Evolutionary conservation across 2,113 vertebrate genomes (phyloP).

Genomic region (Hystrix cristata): DNA sequence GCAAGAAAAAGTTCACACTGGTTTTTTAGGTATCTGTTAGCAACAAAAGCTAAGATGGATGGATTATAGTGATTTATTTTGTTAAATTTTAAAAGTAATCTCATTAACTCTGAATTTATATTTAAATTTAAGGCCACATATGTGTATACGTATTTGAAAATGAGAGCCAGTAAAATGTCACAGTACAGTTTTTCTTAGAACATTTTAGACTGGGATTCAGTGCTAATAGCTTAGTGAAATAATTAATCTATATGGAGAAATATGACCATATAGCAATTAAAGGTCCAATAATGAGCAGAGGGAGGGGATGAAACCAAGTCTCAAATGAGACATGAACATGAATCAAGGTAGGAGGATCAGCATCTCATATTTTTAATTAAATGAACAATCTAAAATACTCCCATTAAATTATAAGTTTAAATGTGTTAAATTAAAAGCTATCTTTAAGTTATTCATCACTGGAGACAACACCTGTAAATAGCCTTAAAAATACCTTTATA

Average conservation of each 20-base stretch:
- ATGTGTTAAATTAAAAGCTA: not conserved
- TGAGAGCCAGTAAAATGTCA: not conserved
- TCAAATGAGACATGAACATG: not conserved
- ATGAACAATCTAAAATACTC: not conserved
- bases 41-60: not conserved
- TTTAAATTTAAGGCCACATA: not conserved
- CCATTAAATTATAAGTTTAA: not conserved
- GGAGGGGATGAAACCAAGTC: not conserved
- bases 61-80: not conserved
- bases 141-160: not conserved
- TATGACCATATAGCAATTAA: not conserved
- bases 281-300: not conserved
- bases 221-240: not conserved
- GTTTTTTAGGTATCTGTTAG: not conserved
- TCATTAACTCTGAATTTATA: constrained; percentile 18
- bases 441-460: constrained; percentile 12
- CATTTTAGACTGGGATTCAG: not conserved
- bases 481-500: not conserved
- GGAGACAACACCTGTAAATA: not conserved
- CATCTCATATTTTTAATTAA: not conserved
- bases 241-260: not conserved
- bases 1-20: not conserved
- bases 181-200: not conserved
- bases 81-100: constrained; percentile 4
- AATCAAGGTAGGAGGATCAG: not conserved